phyloP scores from a whole-genome alignment of 2,797 vertebrate species.

The Micromesistius poutassou region DNA sequence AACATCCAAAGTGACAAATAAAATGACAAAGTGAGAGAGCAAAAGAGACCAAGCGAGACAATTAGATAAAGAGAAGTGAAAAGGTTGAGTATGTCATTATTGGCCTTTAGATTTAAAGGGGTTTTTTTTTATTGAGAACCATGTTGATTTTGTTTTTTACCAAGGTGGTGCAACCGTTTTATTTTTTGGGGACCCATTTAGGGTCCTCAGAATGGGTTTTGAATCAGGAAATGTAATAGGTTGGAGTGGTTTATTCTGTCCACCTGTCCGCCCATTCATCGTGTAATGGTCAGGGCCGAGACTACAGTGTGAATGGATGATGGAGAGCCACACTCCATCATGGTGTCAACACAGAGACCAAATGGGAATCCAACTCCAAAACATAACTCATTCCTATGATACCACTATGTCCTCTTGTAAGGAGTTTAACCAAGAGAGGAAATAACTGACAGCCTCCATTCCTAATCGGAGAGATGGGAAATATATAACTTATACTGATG shows the following conservation, averaged over 20 bases:
- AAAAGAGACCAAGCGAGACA: background rate
- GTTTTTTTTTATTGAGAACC: background rate
- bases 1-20: background rate
- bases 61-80: background rate
- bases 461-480: background rate
- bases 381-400: background rate
- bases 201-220: background rate
- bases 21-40: slow-evolving; percentile 10
- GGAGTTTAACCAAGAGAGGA: background rate
- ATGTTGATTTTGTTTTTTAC: no score
- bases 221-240: background rate
- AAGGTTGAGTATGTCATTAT: background rate
- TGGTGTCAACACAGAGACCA: background rate
- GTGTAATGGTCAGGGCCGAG: background rate
- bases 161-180: background rate
- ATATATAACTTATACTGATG: background rate
- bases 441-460: background rate
- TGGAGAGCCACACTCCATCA: background rate
- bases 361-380: background rate
- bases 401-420: background rate
- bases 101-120: background rate
- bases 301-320: background rate
- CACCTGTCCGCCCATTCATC: background rate
- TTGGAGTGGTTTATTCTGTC: background rate
- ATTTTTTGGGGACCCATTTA: background rate